Base-by-base conservation (phyloP, 2,888 invertebrate genomes). In the Eucriotettix oculatus region DNA sequence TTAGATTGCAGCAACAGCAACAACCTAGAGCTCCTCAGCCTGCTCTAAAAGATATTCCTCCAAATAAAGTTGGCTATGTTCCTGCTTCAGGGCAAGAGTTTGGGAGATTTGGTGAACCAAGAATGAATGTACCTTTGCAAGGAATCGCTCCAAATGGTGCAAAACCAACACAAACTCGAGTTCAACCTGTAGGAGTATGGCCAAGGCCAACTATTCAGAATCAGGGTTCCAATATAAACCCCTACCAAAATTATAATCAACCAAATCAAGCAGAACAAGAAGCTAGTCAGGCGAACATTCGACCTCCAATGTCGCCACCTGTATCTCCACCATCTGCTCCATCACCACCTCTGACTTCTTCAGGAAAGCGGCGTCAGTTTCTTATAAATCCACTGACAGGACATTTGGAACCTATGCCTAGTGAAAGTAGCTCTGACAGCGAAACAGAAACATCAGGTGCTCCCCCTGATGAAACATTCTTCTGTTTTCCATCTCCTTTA, bases 331-430 rank as follows among this genome's bases (percentile, higher is more conserved):
- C n/a, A 41, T 59, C 61, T 54, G 52, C 60, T 55, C 64, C 65
- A 44, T 54, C 63, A 52, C 29, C 29, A 29, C 29, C 53, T 65
- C 67, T 68, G 42, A 69, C 67, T 16, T 67, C 68, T 10, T 61
- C 67, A 42, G 83, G 83, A 62, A 85, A 85, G 69, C 82, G 80
- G 72, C 81, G 84, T 68, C 88, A 88, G 75, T 89, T 88, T 77
- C 82, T 93, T 54, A 90, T 93, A 67, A 94, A 93, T 77, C 92
- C 93, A 0, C 78, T 92, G 64, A 92, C 93, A 65, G 89, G 91
- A 52, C 70, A 90, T 70, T 78, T 93, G 69, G 92, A 92, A 68
- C 84, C 86, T 3, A 86, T 87, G 74, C 84, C 85, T 42, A 81
- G 80, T 67, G 82, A 82, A 64, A 82, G 83, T 63, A 81, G 79